Evolutionary conservation across 2,888 invertebrate species (phyloP), one percentile per base, ranked within the genome.

Genomic region (Sarcophaga carnaria): DNA sequence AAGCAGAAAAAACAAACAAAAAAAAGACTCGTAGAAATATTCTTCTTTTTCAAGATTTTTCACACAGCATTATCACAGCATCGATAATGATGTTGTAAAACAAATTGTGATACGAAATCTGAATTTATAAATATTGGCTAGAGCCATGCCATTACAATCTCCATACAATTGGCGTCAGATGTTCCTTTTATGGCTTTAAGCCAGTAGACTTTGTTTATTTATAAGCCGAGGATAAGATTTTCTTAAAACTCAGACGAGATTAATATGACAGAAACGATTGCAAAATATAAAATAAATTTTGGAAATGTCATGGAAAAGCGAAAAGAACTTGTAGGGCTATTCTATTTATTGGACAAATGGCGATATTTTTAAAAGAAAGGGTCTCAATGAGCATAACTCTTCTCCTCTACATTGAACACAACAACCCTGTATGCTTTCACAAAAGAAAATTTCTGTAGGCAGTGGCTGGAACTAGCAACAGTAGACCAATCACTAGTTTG

Each of bases 351-450:
- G 6, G 37, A 0, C 8, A 8, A 37, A 37, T 37, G 6, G 37
- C 0, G 1, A 37, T 37, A 37, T 37, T 37, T 37, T 37, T 27
- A 27, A 37, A 37, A 8, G 2, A 8, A 37, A 8, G 6, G 37
- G 37, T 1, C 1, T 37, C 37, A 37, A 37, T 25, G 25, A 25
- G 25, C 25, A 25, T 25, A 25, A 25, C 2, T 25, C 2, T 25
- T 25, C 25, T 25, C 37, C 37, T 10, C 10, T 37, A 37, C 10
- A 37, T 37, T 0, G 8, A 37, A 37, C 37, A 10, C 2, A 37
- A 10, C 10, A 8, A 8, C 0, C 8, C 2, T 0, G 37, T 37
- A 10, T 0, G 0, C 8, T 37, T 37, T 37, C 0, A 8, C 8
- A 37, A 37, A 37, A 8, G 37, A 37, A 37, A 0, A 37, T 1